A percentile compares a stretch with the other conserved stretches of the same genome.
Conservation (phyloP, 1,140 invertebrate genomes). For the Heliconius hewitsoni region DNA sequence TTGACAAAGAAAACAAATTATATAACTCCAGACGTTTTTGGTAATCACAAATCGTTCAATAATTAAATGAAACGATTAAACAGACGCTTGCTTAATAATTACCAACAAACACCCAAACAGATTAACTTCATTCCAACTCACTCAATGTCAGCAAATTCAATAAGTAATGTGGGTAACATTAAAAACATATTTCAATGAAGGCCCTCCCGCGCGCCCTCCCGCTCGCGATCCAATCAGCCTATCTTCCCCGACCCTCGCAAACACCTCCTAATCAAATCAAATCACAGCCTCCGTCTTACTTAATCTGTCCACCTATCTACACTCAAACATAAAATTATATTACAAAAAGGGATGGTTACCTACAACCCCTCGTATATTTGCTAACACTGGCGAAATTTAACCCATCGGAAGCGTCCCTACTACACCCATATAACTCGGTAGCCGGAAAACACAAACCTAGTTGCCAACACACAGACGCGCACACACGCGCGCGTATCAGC, state of each 20-base stretch:
- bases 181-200: conserved; percentile 80
- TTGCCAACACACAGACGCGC: conserved; percentile 56
- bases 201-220: conserved; percentile 7
- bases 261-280: conserved; percentile 81
- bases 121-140: conserved; percentile 66
- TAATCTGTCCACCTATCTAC: conserved; percentile 79
- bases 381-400: conserved; percentile 77
- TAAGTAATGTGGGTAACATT: conserved; percentile 65
- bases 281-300: conserved; percentile 78
- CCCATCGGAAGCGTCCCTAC: conserved; percentile 70
- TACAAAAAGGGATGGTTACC: conserved; percentile 78
- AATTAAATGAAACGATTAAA: conserved; percentile 40
- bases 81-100: conserved; percentile 40
- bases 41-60: conserved; percentile 18
- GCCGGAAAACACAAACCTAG: conserved; percentile 65
- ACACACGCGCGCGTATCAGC: conserved; percentile 72
- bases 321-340: conserved; percentile 79
- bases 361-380: conserved; percentile 78
- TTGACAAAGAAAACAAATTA: background rate
- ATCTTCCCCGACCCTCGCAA: conserved; percentile 71
- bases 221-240: conserved; percentile 73
- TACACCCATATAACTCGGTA: conserved; percentile 60
- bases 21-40: background rate
- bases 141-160: conserved; percentile 73
- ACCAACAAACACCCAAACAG: conserved; percentile 54